phyloP scores from a whole-genome alignment of 2,888 invertebrate species.

The Drosophila greeni region DNA sequence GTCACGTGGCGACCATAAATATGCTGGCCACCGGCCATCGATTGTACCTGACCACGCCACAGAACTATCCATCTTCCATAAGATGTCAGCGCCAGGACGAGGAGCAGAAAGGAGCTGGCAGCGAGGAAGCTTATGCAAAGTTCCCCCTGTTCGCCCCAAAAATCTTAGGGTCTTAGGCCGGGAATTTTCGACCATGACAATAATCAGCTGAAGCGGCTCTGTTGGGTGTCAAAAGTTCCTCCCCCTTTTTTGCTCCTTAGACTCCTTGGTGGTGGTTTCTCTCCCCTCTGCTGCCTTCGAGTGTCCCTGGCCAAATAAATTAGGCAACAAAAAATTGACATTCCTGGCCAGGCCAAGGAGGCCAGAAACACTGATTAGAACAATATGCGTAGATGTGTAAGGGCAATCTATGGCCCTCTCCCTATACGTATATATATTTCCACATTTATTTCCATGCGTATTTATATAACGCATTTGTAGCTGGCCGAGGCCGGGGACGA shows the following conservation, averaged over 20 bases:
- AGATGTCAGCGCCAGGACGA: conserved; percentile 52
- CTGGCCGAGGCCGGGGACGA: conserved; percentile 30
- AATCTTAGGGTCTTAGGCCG: conserved; percentile 55
- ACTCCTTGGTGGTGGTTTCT: conserved; percentile 12
- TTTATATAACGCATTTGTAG: conserved; percentile 62
- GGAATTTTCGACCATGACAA: conserved; percentile 73
- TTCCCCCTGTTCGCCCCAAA: conserved; percentile 4
- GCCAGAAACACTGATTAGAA: conserved; percentile 65
- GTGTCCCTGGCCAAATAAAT: conserved; percentile 57
- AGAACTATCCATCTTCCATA: conserved; percentile 63
- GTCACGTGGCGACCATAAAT: conserved; percentile 62
- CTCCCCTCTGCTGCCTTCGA: neutral
- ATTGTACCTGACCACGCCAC: conserved; percentile 63
- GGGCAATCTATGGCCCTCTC: conserved; percentile 38
- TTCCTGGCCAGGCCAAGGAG: conserved; percentile 46
- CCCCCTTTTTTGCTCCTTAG: conserved; percentile 16
- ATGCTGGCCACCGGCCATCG: conserved; percentile 52
- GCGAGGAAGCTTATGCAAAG: conserved; percentile 54
- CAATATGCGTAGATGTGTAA: conserved; percentile 69
- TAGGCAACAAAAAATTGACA: conserved; percentile 70
- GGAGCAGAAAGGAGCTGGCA: neutral
- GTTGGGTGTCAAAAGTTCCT: conserved; percentile 61
- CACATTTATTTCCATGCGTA: conserved; percentile 42
- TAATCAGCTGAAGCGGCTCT: conserved; percentile 71
- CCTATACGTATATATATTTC: neutral